Base-by-base conservation (phyloP, 2,888 invertebrate genomes). In the Agrenia bidenticulata region DNA sequence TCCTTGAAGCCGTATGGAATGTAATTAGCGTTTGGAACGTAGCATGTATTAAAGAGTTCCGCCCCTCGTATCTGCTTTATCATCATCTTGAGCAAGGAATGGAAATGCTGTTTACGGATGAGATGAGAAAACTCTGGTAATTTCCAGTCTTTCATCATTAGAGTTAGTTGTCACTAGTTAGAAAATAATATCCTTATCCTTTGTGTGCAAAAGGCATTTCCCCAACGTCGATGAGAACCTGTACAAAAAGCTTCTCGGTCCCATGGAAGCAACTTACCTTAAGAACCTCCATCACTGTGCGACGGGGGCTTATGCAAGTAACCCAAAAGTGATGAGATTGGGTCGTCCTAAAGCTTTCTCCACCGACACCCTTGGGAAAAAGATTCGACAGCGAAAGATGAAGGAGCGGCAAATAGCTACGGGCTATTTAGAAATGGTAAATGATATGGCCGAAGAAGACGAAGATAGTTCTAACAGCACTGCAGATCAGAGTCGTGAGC, bases 181-280 rank as follows among this genome's bases (percentile, higher is more conserved):
- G 39, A 5, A 45, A 11, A 26, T 49, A 13, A 45, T 45, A 5
- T 4, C 23, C 11, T 9, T 27, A 27, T 7, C 4, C 7, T 9
- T 23, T 67, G n/a, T n/a, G n/a, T n/a, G n/a, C n/a, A n/a, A 1
- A 37, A 70, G 70, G 67, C 70, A 70, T 54, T 58, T 63, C 41
- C 70, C 70, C 11, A 41, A 56, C 19, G 63, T 63, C 9, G 39
- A 59, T 1, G 63, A 53, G 17, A 64, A 62, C 7, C 59, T 51
- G n/a, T 70, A 50, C 49, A 53, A 70, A 62, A 55, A 64, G 27
- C 49, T 67, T 7, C 27, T 70, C 19, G 70, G 70, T 19, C 64
- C 70, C 7, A 61, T 64, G 23, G 67, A 70, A 54, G 63, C 60
- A 17, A 63, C 61, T 23, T 58, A 67, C 23, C 21, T 70, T 23